Evolutionary conservation across 2,888 invertebrate species (phyloP), one percentile per base, ranked within the genome.

Genomic region (Melanotus villosus): DNA sequence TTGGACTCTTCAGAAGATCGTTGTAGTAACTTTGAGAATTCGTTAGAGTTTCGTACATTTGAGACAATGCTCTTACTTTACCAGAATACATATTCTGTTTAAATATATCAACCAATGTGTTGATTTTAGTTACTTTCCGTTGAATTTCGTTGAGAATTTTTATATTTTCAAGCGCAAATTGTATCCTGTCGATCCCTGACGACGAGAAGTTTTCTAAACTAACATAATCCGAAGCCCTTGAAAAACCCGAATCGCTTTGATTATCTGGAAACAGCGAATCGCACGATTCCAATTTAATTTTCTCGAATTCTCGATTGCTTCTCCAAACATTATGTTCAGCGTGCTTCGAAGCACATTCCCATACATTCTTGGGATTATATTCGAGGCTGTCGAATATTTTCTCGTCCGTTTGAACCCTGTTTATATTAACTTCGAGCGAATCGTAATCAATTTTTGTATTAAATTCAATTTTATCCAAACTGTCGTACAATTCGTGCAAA

Each of bases 41-140:
- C 0, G 90, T 91, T 76, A 92, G 79, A 75, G 89, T 91, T 77
- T 92, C 92, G 78, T 91, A 92, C 84, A 92, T 91, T 81, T 89
- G 89, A 0, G 92, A 92, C 16, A 92, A 80, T 3, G 90, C 87
- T 81, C 90, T 89, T 0, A 92, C 92, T 73, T 91, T 90, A 66
- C 90, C 90, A 77, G 90, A 89, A 34, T 89, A 83, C 77, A 92
- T 88, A 76, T 92, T 92, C 36, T 73, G 68, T 62, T 80, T 82
- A 71, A 82, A 83, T 36, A 84, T 80, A 45, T 85, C 91, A 1
- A 92, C 91, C 18, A 92, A 78, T 76, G 89, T 90, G 77, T 92
- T 91, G 26, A 92, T 92, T 26, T 91, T 90, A 78, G 90, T 89
- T 10, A 92, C 88, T 80, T 92, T 92, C 64, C 90, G 86, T 81